Percentiles rank a stretch among this genome's conserved stretches.
phyloP scores from a whole-genome alignment of 1,140 invertebrate species.

The Panagrolaimus sp. region DNA sequence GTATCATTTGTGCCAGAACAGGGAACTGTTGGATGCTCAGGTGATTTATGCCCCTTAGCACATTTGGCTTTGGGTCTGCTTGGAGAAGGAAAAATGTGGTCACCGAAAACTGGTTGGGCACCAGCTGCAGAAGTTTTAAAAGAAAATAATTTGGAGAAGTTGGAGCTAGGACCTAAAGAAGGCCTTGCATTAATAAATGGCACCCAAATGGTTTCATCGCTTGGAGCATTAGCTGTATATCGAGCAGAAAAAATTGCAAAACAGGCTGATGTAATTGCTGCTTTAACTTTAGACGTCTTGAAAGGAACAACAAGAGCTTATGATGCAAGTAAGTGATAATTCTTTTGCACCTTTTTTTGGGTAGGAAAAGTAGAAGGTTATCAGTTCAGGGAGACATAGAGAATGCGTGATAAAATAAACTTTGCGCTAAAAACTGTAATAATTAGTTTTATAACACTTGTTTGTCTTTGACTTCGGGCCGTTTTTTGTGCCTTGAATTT shows the following conservation, averaged over 20 bases:
- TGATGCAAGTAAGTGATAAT: constrained; percentile 64
- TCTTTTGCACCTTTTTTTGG: background rate
- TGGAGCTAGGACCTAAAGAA: constrained; percentile 68
- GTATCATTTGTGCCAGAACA: constrained; percentile 72
- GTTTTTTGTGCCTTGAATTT: too few relatives aligned
- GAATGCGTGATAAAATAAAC: too few relatives aligned
- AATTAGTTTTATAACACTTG: background rate
- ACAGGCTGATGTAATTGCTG: constrained; percentile 71
- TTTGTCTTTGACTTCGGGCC: too few relatives aligned
- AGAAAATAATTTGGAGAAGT: constrained; percentile 64
- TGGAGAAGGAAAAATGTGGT: constrained; percentile 76
- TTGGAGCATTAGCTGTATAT: constrained; percentile 67
- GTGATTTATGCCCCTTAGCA: constrained; percentile 69
- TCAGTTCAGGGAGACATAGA: too few relatives aligned
- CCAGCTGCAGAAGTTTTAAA: constrained; percentile 66
- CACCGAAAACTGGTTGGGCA: constrained; percentile 68
- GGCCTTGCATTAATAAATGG: constrained; percentile 72
- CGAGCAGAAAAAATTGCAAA: constrained; percentile 65
- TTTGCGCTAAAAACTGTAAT: background rate
- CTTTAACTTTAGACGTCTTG: constrained; percentile 68
- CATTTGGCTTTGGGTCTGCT: constrained; percentile 67
- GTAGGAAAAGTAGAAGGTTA: background rate
- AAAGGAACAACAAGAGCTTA: constrained; percentile 71
- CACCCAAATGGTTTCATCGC: constrained; percentile 70
- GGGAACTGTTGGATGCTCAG: constrained; percentile 71